These are phyloP conservation scores for Turritopsis dohrnii DNA, from an alignment of 30 jellyfish, hydroid and myxozoan species.

Conservation along the genomic window DNA sequence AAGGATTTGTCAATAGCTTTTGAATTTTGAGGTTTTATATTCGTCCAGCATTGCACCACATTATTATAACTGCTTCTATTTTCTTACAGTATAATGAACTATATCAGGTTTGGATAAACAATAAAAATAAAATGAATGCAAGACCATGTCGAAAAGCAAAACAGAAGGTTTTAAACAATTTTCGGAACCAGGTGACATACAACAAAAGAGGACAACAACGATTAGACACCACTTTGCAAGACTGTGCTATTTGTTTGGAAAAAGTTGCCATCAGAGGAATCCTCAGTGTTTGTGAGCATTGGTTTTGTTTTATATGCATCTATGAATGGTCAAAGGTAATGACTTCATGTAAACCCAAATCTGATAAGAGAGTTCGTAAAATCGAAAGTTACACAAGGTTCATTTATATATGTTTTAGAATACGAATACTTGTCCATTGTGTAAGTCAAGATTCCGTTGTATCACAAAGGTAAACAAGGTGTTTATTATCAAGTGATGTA, in stretches of 20 bases:
- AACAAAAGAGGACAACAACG: not conserved
- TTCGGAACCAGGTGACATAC: too few relatives aligned
- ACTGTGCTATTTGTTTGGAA: constrained; percentile 46
- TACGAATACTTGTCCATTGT: constrained; percentile 60
- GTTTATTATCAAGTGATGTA: too few relatives aligned
- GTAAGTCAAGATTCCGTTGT: constrained; percentile 51
- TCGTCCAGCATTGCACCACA: too few relatives aligned
- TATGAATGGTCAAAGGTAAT: constrained; percentile 56
- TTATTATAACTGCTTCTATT: too few relatives aligned
- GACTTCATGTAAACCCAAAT: not conserved
- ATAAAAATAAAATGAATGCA: not conserved
- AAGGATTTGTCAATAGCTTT: too few relatives aligned
- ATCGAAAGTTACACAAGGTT: too few relatives aligned
- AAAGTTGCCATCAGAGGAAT: constrained; percentile 30
- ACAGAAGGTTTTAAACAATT: not conserved
- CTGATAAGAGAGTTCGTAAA: too few relatives aligned
- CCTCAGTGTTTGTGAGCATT: constrained; percentile 50
- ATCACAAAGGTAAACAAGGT: constrained; percentile 47
- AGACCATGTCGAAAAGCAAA: constrained; percentile 6
- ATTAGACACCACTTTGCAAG: not conserved
- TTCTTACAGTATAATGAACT: too few relatives aligned
- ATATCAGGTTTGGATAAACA: too few relatives aligned
- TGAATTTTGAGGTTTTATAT: too few relatives aligned
- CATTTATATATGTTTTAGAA: constrained; percentile 34
- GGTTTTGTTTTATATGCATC: constrained; percentile 48